These are phyloP conservation scores for Leptarthrus brevirostris DNA, from an alignment of 2,888 invertebrate genomes.

Conservation along the genomic window DNA sequence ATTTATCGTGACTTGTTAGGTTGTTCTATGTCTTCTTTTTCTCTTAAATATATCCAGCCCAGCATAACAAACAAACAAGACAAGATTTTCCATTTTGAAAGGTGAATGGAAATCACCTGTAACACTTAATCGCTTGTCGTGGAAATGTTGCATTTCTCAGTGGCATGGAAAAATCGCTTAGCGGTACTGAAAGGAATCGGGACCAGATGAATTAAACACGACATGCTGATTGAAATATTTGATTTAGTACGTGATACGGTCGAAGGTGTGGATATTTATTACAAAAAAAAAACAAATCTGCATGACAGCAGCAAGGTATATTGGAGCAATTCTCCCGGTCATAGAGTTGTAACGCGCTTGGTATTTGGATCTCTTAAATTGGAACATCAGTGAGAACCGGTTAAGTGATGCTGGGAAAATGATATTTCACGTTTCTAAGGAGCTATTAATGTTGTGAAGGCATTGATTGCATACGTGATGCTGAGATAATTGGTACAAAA, in stretches of 20 bases:
- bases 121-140: constrained; percentile 38
- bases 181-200: constrained; percentile 25
- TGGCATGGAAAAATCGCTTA: constrained; percentile 26
- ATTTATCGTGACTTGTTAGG: constrained; percentile 32
- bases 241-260: not conserved
- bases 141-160: constrained; percentile 32
- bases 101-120: constrained; percentile 46
- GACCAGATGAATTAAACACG: constrained; percentile 26
- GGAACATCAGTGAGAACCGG: not conserved
- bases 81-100: constrained; percentile 33
- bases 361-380: not conserved
- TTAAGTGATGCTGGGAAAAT: constrained; percentile 33
- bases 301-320: not conserved
- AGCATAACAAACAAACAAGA: not conserved
- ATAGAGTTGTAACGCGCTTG: constrained; percentile 2
- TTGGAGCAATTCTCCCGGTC: not conserved
- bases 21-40: constrained; percentile 13
- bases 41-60: not conserved
- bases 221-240: not conserved
- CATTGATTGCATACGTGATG: not conserved
- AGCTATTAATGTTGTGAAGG: not conserved
- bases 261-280: not conserved
- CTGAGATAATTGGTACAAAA: not conserved
- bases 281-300: constrained; percentile 1
- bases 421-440: constrained; percentile 31